phyloP scores from a whole-genome alignment of 2,113 vertebrate genomes.

The Phoxinus phoxinus region DNA sequence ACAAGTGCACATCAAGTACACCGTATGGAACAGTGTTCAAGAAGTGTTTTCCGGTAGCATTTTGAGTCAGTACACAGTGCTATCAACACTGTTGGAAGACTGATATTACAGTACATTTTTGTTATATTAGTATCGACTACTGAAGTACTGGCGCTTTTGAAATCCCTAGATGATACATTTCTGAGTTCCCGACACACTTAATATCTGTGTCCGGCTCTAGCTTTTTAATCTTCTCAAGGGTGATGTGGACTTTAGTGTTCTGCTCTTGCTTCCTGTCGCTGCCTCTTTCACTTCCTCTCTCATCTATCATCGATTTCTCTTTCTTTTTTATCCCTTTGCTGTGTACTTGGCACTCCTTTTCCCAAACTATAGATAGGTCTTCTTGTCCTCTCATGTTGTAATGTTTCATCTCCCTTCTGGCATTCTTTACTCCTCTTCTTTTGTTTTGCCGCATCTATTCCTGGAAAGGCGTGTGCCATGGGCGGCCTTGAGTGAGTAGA shows the following conservation, averaged over 20 bases:
- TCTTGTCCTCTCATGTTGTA: slow-evolving; percentile 2
- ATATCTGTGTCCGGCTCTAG: not conserved
- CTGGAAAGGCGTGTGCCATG: not conserved
- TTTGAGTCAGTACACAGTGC: not conserved
- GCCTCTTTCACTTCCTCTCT: not conserved
- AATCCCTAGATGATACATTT: slow-evolving; percentile 6
- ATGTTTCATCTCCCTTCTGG: not conserved
- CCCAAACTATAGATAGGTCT: not conserved
- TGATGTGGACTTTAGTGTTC: slow-evolving; percentile 5
- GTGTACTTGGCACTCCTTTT: not conserved
- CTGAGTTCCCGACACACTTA: slow-evolving; percentile 3
- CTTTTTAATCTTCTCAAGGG: slow-evolving; percentile 40
- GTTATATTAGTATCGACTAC: not conserved
- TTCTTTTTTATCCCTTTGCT: not conserved
- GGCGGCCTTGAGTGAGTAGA: not conserved
- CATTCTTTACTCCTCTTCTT: not conserved
- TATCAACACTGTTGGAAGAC: not conserved
- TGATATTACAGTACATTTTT: not conserved
- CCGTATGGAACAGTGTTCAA: not conserved
- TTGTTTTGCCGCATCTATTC: not conserved
- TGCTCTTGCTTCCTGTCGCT: not conserved
- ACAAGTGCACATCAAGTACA: too few species aligned
- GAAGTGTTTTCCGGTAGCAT: not conserved
- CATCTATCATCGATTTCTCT: not conserved
- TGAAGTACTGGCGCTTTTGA: not conserved